Evolutionary conservation across 2,113 vertebrate species (phyloP).

Genomic region (Campylomormyrus tamandua): DNA sequence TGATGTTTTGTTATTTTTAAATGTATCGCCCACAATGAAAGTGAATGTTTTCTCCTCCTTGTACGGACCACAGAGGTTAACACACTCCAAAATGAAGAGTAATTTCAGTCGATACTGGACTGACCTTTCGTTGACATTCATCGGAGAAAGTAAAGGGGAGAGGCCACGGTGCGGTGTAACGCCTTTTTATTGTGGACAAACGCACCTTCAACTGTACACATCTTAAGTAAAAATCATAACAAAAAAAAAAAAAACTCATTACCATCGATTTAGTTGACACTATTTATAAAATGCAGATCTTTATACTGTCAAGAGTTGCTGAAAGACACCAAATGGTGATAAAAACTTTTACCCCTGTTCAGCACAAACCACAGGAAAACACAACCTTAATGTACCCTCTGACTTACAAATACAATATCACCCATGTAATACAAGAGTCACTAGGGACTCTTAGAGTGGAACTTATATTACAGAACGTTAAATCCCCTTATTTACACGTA

Average conservation of each 20-base stretch:
- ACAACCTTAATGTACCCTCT: constrained; percentile 3
- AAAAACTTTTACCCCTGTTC: constrained; percentile 18
- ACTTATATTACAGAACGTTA: not conserved
- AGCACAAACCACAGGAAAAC: constrained; percentile 2
- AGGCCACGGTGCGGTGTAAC: not conserved
- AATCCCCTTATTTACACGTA: constrained; percentile 18
- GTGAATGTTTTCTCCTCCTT: not conserved
- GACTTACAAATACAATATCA: constrained; percentile 29
- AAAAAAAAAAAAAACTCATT: constrained; percentile 20
- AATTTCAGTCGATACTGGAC: not conserved
- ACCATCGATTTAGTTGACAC: constrained; percentile 17
- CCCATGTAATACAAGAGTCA: constrained; percentile 25
- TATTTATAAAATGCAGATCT: constrained; percentile 25
- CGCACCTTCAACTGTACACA: constrained; percentile 33
- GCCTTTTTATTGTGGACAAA: constrained; percentile 24
- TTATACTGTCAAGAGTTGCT: constrained; percentile 3
- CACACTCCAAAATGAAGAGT: not conserved
- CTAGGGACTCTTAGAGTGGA: constrained; percentile 8
- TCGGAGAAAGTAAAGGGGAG: not conserved
- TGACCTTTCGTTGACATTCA: not conserved
- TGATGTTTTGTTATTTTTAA: not conserved
- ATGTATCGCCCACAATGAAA: not conserved
- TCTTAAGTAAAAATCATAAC: constrained; percentile 22
- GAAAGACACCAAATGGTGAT: constrained; percentile 26
- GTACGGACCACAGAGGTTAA: not conserved